These are phyloP conservation scores for Sarcophaga variegata DNA, from an alignment of 2,888 invertebrate genomes.

Conservation along the genomic window DNA sequence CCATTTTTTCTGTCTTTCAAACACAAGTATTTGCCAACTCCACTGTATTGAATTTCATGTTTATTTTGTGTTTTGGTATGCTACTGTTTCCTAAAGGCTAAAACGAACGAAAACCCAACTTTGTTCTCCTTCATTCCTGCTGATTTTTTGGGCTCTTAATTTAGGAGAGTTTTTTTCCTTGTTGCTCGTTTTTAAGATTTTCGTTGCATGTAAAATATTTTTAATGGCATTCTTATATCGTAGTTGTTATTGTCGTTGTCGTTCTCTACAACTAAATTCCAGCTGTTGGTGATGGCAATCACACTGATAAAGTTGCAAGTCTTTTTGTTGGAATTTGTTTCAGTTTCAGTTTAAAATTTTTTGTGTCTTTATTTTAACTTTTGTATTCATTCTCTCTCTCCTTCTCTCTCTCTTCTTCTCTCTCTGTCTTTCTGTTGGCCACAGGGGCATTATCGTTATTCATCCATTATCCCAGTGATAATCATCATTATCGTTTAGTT, in stretches of 20 bases:
- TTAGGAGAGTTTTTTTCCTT: neutral
- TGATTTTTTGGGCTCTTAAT: neutral
- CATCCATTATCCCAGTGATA: conserved; percentile 47
- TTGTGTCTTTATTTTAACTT: neutral
- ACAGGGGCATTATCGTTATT: conserved; percentile 45
- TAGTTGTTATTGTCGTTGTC: neutral
- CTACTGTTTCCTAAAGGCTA: neutral
- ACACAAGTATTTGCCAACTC: neutral
- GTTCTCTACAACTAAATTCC: neutral
- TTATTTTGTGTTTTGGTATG: conserved; percentile 23
- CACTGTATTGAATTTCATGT: conserved; percentile 60
- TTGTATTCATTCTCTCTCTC: neutral
- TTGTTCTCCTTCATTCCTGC: neutral
- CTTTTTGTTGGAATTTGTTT: neutral
- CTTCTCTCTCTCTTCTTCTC: neutral
- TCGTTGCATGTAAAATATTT: neutral
- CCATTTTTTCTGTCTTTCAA: neutral
- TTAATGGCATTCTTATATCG: neutral
- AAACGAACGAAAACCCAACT: neutral
- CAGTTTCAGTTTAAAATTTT: neutral
- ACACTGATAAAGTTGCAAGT: neutral
- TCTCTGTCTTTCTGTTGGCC: neutral
- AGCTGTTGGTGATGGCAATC: neutral
- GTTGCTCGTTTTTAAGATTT: too few relatives aligned
- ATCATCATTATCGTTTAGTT: conserved; percentile 49